These are phyloP conservation scores for Cerastis leucographa DNA, from an alignment of 2,888 invertebrate genomes.

Conservation along the genomic window DNA sequence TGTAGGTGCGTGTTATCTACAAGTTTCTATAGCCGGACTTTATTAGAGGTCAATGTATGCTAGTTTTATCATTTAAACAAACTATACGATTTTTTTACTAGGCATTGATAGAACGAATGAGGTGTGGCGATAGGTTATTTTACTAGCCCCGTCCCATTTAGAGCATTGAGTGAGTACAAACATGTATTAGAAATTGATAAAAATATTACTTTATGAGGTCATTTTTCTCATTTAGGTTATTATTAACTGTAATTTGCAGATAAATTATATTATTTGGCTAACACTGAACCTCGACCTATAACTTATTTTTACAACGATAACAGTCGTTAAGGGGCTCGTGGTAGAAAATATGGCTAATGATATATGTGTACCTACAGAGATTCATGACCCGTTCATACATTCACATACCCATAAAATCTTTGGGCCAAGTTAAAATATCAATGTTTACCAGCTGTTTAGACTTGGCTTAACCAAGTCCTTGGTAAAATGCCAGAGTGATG, in stretches of 20 bases:
- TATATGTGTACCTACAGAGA: background rate
- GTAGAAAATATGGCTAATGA: background rate
- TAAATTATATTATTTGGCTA: conserved; percentile 27
- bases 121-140: conserved; percentile 29
- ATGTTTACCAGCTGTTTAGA: conserved; percentile 4
- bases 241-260: conserved; percentile 17
- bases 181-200: conserved; percentile 21
- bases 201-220: conserved; percentile 15
- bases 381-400: background rate
- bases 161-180: background rate
- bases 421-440: conserved; percentile 12
- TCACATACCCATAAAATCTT: background rate
- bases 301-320: conserved; percentile 20
- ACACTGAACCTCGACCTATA: conserved; percentile 19
- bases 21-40: conserved; percentile 34
- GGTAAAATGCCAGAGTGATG: conserved; percentile 11
- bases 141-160: conserved; percentile 23
- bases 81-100: conserved; percentile 2
- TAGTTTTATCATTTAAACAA: conserved; percentile 7
- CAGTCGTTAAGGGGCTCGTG: conserved; percentile 14
- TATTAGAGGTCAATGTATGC: conserved; percentile 44
- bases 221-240: conserved; percentile 25
- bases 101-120: conserved; percentile 20
- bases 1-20: conserved; percentile 26
- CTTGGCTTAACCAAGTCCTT: background rate